Percentiles rank a stretch among this genome's conserved stretches.
These are phyloP conservation scores for Bucorvus abyssinicus DNA, from an alignment of 2,797 vertebrate species.

Conservation along the genomic window DNA sequence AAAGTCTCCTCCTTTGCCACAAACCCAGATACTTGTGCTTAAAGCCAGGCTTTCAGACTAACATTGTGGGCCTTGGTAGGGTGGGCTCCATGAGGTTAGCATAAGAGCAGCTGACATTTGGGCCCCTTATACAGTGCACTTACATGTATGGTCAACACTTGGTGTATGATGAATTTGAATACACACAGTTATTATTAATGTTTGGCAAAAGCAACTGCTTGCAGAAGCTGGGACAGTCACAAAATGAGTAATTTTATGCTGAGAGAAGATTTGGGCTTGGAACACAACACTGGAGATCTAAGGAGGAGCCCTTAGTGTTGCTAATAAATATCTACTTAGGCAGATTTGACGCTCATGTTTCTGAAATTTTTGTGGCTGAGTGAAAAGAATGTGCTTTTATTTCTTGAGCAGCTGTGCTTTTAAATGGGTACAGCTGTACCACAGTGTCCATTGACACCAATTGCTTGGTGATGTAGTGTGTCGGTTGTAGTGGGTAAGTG, in stretches of 20 bases:
- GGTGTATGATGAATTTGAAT: background rate
- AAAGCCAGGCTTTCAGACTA: background rate
- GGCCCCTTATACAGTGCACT: rapidly evolving
- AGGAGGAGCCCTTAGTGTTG: conserved; percentile 43
- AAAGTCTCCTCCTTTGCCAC: background rate
- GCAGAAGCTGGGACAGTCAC: background rate
- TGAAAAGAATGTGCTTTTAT: conserved; percentile 58
- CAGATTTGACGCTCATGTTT: conserved; percentile 60
- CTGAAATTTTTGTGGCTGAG: conserved; percentile 57
- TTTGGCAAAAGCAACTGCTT: background rate
- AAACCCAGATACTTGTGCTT: background rate
- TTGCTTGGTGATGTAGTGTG: conserved; percentile 53
- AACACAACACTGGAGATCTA: conserved; percentile 41
- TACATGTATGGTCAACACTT: background rate
- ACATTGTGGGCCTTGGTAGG: background rate
- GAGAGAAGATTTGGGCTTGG: conserved; percentile 18
- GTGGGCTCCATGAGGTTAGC: background rate
- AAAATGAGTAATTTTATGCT: conserved; percentile 31
- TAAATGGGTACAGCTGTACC: conserved; percentile 69
- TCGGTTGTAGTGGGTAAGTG: conserved; percentile 27
- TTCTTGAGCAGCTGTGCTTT: conserved; percentile 67
- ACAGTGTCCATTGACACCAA: conserved; percentile 60
- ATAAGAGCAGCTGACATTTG: background rate
- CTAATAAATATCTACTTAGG: conserved; percentile 61
- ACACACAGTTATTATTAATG: background rate